Conservation (phyloP, 2,888 invertebrate species). For the Lithosia quadra region DNA sequence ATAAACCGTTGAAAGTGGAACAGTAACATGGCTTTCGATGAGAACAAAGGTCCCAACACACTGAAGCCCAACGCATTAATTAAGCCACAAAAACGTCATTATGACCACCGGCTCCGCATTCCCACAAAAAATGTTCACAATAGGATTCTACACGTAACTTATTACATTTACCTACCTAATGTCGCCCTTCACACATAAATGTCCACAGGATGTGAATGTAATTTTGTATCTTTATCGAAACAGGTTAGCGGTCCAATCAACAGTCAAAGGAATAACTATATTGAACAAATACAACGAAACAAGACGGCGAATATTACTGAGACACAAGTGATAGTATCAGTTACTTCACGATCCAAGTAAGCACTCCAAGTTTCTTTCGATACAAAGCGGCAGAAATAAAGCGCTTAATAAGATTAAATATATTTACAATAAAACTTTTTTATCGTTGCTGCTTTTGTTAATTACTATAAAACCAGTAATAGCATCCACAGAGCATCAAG, state of each 20-base stretch:
- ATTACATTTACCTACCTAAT: conserved; percentile 30
- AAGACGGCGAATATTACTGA: conserved; percentile 52
- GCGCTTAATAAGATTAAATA: conserved; percentile 25
- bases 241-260: conserved; percentile 73
- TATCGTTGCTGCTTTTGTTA: conserved; percentile 20
- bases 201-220: conserved; percentile 1
- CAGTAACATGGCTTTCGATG: conserved; percentile 44
- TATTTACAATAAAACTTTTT: conserved; percentile 17
- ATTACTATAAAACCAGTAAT: conserved; percentile 23
- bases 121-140: conserved; percentile 55
- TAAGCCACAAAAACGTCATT: conserved; percentile 65
- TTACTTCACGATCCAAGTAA: conserved; percentile 42
- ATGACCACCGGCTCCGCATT: conserved; percentile 47
- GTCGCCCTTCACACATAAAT: conserved; percentile 23
- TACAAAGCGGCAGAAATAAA: conserved; percentile 27
- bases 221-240: conserved; percentile 35
- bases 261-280: conserved; percentile 56
- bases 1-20: conserved; percentile 43
- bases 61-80: conserved; percentile 59
- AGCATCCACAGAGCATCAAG: conserved; percentile 8
- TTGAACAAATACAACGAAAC: conserved; percentile 43
- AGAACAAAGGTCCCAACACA: conserved; percentile 56
- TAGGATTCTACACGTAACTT: conserved; percentile 31
- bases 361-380: conserved; percentile 44
- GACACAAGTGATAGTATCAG: conserved; percentile 30